Base-by-base conservation (phyloP, 37 sponge, comb jelly and placozoan species). In the Spongia lamella region DNA sequence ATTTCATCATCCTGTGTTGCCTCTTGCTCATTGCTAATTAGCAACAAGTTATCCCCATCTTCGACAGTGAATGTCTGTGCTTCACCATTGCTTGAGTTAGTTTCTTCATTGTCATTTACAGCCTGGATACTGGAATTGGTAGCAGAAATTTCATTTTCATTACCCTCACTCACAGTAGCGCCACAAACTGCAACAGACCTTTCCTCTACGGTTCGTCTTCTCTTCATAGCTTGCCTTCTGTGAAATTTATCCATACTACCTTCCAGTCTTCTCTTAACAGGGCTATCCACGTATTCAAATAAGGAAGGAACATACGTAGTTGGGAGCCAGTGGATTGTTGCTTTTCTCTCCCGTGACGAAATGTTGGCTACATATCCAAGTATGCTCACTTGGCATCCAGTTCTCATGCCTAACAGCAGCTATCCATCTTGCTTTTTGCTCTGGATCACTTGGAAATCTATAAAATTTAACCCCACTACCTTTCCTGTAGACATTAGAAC, bases 251-350 rank as follows among this genome's bases (percentile, higher is more conserved):
- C 69, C 13, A 78, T 21, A 11, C 56, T 50, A 13, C 1, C 16
- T 30, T 11, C 21, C 19, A 31, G 16, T 32, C 72, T 76, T 37
- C 84, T 33, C 58, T 84, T 84, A 17, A 58, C 20, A 22, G 77
- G 84, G 31, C 77, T 75, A 7, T 22, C 11, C 17, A 61, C 39
- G 53, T 65, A 36, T 0, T 22, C 40, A 36, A 87, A 87, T 11
- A 84, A 19, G 29, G 69, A 43, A 22, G 90, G 84, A 38, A 73
- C 70, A 63, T 84, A 85, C n/a, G 54, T 84, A 85, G 21, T 79
- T 76, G 11, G 90, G 85, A 7, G 80, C 76, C 11, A 69, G 78
- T 14, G 77, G 78, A 74, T 87, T 66, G 53, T 82, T 34, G 37
- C 73, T 77, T 66, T 70, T 80, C 27, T 54, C 11, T n/a, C 88